These are phyloP conservation scores for Megamerina dolium DNA, from an alignment of 2,888 invertebrate genomes.

Conservation along the genomic window DNA sequence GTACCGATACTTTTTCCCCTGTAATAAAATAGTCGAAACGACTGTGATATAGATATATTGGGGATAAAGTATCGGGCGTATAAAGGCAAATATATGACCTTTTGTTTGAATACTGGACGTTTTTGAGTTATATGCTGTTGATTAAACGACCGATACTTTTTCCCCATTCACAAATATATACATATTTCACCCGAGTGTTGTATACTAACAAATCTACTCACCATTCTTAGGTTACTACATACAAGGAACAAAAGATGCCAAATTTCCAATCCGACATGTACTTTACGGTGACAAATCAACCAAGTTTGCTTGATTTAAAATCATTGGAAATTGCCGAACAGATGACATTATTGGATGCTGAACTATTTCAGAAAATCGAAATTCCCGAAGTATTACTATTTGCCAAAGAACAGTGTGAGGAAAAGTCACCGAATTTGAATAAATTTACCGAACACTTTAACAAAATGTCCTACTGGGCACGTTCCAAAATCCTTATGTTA, in stretches of 20 bases:
- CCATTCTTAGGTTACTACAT: constrained; percentile 34
- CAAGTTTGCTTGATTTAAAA: constrained; percentile 84
- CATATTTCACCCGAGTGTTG: no score
- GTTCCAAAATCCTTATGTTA: constrained; percentile 87
- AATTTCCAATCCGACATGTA: constrained; percentile 34
- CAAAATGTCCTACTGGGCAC: constrained; percentile 98
- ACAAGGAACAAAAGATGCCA: constrained; percentile 44
- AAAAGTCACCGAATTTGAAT: constrained; percentile 92
- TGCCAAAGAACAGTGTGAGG: constrained; percentile 97
- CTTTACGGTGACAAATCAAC: constrained; percentile 51
- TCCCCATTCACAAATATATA: no score
- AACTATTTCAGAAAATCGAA: constrained; percentile 92
- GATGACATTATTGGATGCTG: constrained; percentile 94
- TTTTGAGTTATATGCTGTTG: no score
- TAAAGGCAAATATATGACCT: no score
- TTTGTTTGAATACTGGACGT: no score
- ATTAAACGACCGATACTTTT: no score
- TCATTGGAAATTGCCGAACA: constrained; percentile 94
- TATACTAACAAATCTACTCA: neutral
- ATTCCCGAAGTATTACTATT: constrained; percentile 95
- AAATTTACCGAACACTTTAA: constrained; percentile 98
- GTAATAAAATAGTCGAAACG: no score
- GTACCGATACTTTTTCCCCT: no score
- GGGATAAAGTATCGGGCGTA: no score
- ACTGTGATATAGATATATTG: no score